A percentile compares a stretch with the other conserved stretches of the same genome.
These are phyloP conservation scores for Hippocampus abdominalis DNA, from an alignment of 2,113 vertebrate genomes.

Conservation along the genomic window DNA sequence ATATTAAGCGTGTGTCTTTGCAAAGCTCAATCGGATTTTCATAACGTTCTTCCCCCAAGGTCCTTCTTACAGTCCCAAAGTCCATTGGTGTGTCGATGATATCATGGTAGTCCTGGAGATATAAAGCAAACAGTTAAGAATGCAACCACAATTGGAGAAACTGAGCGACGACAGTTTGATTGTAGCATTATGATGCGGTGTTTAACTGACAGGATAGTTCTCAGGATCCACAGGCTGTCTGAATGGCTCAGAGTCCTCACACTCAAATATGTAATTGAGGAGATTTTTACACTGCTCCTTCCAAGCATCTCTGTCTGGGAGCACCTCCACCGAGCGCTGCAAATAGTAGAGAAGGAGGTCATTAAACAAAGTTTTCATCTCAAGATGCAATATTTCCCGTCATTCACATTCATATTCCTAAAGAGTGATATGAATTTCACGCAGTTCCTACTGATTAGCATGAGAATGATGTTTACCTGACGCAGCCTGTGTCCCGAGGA, in stretches of 20 bases:
- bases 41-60: constrained; percentile 82
- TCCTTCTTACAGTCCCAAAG: constrained; percentile 84
- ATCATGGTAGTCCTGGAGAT: constrained; percentile 83
- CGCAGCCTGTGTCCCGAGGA: constrained; percentile 79
- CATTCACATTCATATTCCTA: background rate
- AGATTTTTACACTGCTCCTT: constrained; percentile 86
- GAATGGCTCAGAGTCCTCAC: constrained; percentile 95
- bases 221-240: constrained; percentile 87
- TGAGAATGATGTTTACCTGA: constrained; percentile 52
- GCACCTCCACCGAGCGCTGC: constrained; percentile 58
- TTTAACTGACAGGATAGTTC: constrained; percentile 84
- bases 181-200: too few species aligned
- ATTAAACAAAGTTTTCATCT: background rate
- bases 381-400: background rate
- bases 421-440: background rate
- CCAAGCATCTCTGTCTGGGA: constrained; percentile 82
- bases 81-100: constrained; percentile 97
- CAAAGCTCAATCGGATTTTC: constrained; percentile 90
- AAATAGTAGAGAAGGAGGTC: background rate
- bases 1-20: constrained; percentile 93
- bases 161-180: background rate
- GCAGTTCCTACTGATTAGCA: background rate
- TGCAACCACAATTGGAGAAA: background rate
- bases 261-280: constrained; percentile 87
- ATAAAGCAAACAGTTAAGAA: constrained; percentile 20